Percentiles rank a stretch among this genome's conserved stretches.
Evolutionary conservation across 2,113 vertebrate genomes (phyloP).

Genomic region (Pangasianodon gigas): DNA sequence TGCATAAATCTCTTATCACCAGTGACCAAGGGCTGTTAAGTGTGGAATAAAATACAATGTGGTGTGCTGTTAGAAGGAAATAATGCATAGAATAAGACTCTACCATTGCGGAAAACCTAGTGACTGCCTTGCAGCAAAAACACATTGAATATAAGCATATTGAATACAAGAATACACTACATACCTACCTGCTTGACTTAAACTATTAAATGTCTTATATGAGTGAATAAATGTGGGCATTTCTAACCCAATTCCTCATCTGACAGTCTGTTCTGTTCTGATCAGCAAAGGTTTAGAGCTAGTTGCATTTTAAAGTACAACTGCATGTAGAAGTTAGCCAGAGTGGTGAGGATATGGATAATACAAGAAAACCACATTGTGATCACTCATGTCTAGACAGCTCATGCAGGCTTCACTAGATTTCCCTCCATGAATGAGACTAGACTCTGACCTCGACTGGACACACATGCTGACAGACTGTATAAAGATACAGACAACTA

Average conservation of each 20-base stretch:
- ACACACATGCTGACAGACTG: background rate
- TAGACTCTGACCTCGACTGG: background rate
- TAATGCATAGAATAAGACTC: background rate
- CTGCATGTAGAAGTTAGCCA: background rate
- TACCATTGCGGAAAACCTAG: background rate
- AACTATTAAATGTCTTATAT: background rate
- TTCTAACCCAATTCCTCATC: background rate
- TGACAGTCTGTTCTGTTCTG: background rate
- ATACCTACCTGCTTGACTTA: background rate
- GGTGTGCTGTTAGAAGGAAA: background rate
- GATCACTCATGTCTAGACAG: slow-evolving; percentile 9
- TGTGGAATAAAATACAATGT: slow-evolving; percentile 5
- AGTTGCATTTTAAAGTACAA: background rate
- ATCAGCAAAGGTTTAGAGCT: background rate
- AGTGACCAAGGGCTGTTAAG: background rate
- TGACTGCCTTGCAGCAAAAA: background rate
- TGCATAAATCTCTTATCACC: background rate
- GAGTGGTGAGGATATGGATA: background rate
- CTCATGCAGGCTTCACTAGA: background rate
- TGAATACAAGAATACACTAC: background rate
- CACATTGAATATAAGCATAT: background rate
- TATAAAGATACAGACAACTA: background rate
- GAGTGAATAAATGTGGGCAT: background rate
- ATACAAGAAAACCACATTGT: background rate
- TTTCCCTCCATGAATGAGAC: background rate